Evolutionary conservation across 2,888 invertebrate genomes (phyloP), one percentile per base, ranked within the genome.

Genomic region (Frankliniella fusca): DNA sequence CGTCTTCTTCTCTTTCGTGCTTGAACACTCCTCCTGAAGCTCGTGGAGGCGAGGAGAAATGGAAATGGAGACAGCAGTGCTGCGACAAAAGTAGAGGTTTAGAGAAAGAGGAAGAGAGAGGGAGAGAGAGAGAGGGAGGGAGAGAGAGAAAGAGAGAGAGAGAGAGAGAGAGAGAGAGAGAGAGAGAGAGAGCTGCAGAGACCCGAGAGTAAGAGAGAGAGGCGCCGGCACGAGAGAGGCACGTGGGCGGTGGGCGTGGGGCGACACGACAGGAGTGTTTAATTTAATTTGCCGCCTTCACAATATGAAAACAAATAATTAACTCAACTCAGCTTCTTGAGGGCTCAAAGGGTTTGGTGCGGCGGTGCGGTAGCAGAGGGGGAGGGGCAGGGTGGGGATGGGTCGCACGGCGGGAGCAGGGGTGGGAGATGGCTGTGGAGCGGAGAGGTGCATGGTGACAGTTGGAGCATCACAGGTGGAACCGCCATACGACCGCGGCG

Each of bases 91-190:
- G 10, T 3, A 23, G 70, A 70, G 70, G 20, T 11, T 18, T 11
- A 65, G 65, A 65, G 65, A 65, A 1, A 65, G 65, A 65, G 65
- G 20, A n/a, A 65, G 65, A 65, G 65, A 65, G 65, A 65, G 65
- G 20, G 65, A n/a, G 65, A 65, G 65, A 65, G 65, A 65, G 65
- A 65, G 65, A 65, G 65, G 20, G 65, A 65, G 65, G 20, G 20
- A 65, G 65, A 65, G 65, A 65, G 65, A 65, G 20, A 65, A 1
- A 65, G 65, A 65, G 20, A 65, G 8, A 65, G 65, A 65, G 8
- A 65, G n/a, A 65, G 65, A 65, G n/a, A 65, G 65, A 65, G 8
- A 65, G 65, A 65, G 65, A 65, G 65, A 65, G 65, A 65, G 20
- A 65, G 20, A 11, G 65, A 65, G 65, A 65, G n/a, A 50, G 50